These are phyloP conservation scores for Podilymbus podiceps DNA, from an alignment of 2,113 vertebrate genomes.

Conservation along the genomic window DNA sequence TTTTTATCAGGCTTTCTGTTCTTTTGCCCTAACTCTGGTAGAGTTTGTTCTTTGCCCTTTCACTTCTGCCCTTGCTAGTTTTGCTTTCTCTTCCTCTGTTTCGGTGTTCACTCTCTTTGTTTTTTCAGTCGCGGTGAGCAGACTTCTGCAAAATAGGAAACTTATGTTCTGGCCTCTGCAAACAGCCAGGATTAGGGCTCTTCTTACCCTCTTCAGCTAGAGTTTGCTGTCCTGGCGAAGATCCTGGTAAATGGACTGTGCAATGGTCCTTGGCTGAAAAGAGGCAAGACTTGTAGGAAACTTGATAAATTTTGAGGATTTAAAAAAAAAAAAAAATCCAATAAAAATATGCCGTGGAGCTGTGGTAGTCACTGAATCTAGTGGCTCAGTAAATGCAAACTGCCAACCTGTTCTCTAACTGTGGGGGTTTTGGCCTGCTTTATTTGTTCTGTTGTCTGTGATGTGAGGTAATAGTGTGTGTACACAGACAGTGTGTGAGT, in stretches of 20 bases:
- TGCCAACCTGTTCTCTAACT: background rate
- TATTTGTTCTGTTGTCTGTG: background rate
- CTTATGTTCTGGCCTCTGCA: background rate
- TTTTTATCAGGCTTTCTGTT: background rate
- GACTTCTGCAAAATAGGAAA: background rate
- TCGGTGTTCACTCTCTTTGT: background rate
- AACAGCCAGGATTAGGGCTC: background rate
- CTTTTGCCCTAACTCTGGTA: background rate
- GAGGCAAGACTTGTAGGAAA: background rate
- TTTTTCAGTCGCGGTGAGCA: background rate
- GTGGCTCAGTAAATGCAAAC: background rate
- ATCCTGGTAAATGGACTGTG: background rate
- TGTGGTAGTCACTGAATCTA: background rate
- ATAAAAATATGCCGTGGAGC: background rate
- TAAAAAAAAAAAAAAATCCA: background rate
- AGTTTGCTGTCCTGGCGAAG: background rate
- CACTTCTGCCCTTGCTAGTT: background rate
- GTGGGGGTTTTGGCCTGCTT: background rate
- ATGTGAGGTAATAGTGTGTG: background rate
- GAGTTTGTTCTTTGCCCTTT: constrained; percentile 1
- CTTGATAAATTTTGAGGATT: background rate
- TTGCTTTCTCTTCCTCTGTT: constrained; percentile 37
- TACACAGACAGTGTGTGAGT: background rate
- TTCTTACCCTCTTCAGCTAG: background rate
- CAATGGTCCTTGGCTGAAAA: background rate